These are phyloP conservation scores for Lophotis ruficrista DNA, from an alignment of 2,113 vertebrate genomes.

Conservation along the genomic window DNA sequence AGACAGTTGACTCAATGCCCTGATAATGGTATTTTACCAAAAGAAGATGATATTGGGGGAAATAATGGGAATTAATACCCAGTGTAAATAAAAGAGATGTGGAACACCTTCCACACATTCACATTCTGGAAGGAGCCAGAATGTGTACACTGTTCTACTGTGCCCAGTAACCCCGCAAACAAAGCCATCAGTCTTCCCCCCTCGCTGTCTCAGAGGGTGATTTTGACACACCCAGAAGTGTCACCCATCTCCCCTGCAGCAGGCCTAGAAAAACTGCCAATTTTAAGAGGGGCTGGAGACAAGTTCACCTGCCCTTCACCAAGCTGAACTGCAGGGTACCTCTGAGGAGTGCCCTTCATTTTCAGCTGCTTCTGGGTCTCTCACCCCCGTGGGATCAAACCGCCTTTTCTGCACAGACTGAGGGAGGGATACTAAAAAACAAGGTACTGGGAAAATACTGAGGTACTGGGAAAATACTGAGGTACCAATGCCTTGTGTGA, in stretches of 20 bases:
- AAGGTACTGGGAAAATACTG: background rate
- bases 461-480: background rate
- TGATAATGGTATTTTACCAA: background rate
- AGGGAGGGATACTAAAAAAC: background rate
- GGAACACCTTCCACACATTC: rapidly evolving
- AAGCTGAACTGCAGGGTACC: no score
- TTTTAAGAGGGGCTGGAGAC: background rate
- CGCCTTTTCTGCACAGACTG: rapidly evolving
- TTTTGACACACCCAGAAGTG: rapidly evolving
- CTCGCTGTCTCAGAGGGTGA: rapidly evolving
- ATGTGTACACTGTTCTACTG: background rate
- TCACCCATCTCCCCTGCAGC: rapidly evolving
- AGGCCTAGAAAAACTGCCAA: background rate
- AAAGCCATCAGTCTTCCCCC: background rate
- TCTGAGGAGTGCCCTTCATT: background rate
- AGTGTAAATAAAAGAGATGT: rapidly evolving
- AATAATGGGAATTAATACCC: background rate
- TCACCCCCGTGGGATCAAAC: background rate
- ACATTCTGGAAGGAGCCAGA: rapidly evolving
- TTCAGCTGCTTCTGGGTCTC: background rate
- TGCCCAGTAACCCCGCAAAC: background rate
- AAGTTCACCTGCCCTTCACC: background rate
- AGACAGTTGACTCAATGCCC: background rate
- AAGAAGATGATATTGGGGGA: background rate
- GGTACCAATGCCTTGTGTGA: rapidly evolving